phyloP scores from a whole-genome alignment of 2,113 vertebrate genomes.

The Typhlomys cinereus region DNA sequence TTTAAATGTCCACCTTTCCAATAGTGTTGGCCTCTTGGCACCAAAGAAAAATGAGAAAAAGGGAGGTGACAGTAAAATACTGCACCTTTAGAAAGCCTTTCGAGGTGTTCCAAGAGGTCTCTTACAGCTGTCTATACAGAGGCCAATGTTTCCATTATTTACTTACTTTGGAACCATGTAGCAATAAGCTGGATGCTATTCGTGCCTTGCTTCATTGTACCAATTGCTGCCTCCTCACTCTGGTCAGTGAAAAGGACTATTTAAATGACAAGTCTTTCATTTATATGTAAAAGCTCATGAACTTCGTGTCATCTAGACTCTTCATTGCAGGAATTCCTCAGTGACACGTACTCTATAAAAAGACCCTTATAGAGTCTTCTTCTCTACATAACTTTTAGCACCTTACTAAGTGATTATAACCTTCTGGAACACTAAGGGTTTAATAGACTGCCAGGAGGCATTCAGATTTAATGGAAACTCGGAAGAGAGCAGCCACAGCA shows the following conservation, averaged over 20 bases:
- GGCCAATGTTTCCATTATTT: conserved; percentile 48
- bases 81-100: conserved; percentile 6
- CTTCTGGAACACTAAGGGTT: conserved; percentile 19
- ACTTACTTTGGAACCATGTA: conserved; percentile 34
- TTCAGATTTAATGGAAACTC: background rate
- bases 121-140: background rate
- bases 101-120: background rate
- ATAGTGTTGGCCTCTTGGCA: background rate
- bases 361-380: conserved; percentile 13
- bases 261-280: conserved; percentile 46
- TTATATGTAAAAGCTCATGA: conserved; percentile 55
- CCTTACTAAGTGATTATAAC: conserved; percentile 50
- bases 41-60: conserved; percentile 12
- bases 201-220: conserved; percentile 30
- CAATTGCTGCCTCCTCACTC: background rate
- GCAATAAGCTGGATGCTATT: conserved; percentile 47
- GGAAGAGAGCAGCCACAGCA: background rate
- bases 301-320: conserved; percentile 34
- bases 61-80: conserved; percentile 15
- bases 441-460: conserved; percentile 10
- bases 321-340: conserved; percentile 44
- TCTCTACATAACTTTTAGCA: background rate
- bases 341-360: conserved; percentile 49
- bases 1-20: conserved; percentile 42
- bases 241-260: conserved; percentile 26